phyloP scores from a whole-genome alignment of 2,888 invertebrate genomes.

The Agrenia bidenticulata region DNA sequence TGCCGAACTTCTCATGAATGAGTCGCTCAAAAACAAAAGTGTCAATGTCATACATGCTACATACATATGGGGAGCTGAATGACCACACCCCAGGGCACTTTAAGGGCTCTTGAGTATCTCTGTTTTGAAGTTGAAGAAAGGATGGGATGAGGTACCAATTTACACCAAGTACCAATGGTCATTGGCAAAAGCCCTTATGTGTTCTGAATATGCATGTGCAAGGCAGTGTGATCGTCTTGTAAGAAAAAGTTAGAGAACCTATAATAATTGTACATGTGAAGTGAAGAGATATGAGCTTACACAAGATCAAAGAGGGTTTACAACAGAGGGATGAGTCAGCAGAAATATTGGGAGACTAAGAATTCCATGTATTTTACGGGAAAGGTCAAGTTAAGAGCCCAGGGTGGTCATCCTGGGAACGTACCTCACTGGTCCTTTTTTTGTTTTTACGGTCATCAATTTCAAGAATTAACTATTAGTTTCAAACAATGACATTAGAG shows the following conservation, averaged over 20 bases:
- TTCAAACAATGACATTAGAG: background rate
- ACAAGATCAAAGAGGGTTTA: no score
- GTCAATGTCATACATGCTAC: slow-evolving; percentile 15
- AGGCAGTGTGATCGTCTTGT: no score
- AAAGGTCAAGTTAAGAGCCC: slow-evolving; percentile 29
- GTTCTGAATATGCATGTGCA: no score
- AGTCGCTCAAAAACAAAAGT: slow-evolving; percentile 21
- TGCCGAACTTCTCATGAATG: slow-evolving; percentile 18
- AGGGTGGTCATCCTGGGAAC: slow-evolving; percentile 48
- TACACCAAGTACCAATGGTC: no score
- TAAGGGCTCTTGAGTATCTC: background rate
- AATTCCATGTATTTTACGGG: background rate
- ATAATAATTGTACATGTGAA: no score
- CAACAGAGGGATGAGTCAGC: slow-evolving; percentile 5
- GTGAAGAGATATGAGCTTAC: no score
- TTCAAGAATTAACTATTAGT: slow-evolving; percentile 23
- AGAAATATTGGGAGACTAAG: background rate
- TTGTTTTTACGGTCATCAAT: slow-evolving; percentile 28
- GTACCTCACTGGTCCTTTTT: slow-evolving; percentile 9
- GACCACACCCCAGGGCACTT: slow-evolving; percentile 6
- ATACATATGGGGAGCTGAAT: background rate
- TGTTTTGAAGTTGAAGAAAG: no score
- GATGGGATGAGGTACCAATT: no score
- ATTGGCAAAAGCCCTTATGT: no score
- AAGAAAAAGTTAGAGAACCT: no score